Evolutionary conservation across 2,888 invertebrate species (phyloP).

Genomic region (Cetonia aurata): DNA sequence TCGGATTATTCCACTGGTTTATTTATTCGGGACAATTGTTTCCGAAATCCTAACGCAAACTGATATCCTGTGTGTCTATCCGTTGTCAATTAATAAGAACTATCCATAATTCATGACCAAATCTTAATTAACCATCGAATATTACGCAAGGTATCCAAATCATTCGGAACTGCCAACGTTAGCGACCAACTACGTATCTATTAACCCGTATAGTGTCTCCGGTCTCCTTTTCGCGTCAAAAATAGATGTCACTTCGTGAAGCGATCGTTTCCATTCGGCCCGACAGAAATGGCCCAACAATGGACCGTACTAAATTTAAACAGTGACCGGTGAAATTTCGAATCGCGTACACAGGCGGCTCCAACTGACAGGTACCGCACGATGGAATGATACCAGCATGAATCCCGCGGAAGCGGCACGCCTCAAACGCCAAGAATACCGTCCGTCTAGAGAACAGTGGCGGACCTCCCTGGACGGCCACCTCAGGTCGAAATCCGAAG

Average conservation of each 20-base stretch:
- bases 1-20: no score
- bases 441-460: conserved; percentile 27
- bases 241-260: conserved; percentile 40
- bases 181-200: conserved; percentile 12
- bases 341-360: conserved; percentile 48
- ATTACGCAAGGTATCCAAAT: background rate
- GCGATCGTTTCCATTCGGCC: conserved; percentile 51
- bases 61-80: no score
- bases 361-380: background rate
- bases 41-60: no score
- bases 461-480: conserved; percentile 41
- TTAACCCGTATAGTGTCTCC: conserved; percentile 11
- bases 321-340: conserved; percentile 61
- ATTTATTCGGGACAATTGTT: no score
- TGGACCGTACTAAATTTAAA: conserved; percentile 61
- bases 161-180: background rate
- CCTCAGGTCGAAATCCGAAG: conserved; percentile 79
- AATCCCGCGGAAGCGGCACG: conserved; percentile 41
- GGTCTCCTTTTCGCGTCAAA: conserved; percentile 18
- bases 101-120: no score
- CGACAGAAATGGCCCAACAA: conserved; percentile 57
- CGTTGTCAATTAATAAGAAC: no score
- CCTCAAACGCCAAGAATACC: conserved; percentile 14
- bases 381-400: conserved; percentile 38
- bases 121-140: no score